These are phyloP conservation scores for Sebastes kiyomatsui DNA, from an alignment of 2,797 vertebrate species.

Conservation along the genomic window DNA sequence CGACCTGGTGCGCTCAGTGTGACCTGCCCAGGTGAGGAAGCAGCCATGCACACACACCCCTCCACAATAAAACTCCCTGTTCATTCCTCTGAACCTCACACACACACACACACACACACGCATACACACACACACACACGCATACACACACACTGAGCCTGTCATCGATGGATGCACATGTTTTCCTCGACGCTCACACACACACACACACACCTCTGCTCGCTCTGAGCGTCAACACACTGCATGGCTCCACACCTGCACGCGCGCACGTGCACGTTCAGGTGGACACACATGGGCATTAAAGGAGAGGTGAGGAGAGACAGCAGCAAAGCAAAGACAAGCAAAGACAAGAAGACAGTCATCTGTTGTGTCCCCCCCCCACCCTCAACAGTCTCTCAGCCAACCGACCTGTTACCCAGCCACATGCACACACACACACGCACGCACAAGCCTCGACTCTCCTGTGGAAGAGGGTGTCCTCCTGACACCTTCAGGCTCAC, in stretches of 20 bases:
- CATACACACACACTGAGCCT: slow-evolving; percentile 20
- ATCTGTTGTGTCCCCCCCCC: neutral
- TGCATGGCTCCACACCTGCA: slow-evolving; percentile 31
- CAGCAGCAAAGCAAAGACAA: neutral
- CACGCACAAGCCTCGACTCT: slow-evolving; percentile 45
- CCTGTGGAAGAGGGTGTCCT: slow-evolving; percentile 71
- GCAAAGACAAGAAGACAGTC: slow-evolving; percentile 16
- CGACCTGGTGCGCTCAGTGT: neutral
- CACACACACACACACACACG: slow-evolving; percentile 1
- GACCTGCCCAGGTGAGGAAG: slow-evolving; percentile 5
- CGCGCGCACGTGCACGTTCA: slow-evolving; percentile 11
- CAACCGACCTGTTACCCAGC: slow-evolving; percentile 82
- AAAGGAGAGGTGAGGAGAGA: neutral
- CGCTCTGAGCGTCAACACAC: slow-evolving; percentile 51
- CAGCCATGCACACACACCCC: neutral
- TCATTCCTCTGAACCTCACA: neutral
- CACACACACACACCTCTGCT: neutral
- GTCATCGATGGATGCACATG: slow-evolving; percentile 56
- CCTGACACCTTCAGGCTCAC: slow-evolving; percentile 66
- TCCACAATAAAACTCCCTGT: slow-evolving; percentile 31
- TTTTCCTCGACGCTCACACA: slow-evolving; percentile 54
- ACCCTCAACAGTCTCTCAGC: slow-evolving; percentile 3
- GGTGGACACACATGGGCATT: neutral
- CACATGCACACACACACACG: slow-evolving; percentile 12
- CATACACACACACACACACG: neutral